Conservation (phyloP, 35 echinoderm and acorn worm genomes). For the Hemicentrotus pulcherrimus region DNA sequence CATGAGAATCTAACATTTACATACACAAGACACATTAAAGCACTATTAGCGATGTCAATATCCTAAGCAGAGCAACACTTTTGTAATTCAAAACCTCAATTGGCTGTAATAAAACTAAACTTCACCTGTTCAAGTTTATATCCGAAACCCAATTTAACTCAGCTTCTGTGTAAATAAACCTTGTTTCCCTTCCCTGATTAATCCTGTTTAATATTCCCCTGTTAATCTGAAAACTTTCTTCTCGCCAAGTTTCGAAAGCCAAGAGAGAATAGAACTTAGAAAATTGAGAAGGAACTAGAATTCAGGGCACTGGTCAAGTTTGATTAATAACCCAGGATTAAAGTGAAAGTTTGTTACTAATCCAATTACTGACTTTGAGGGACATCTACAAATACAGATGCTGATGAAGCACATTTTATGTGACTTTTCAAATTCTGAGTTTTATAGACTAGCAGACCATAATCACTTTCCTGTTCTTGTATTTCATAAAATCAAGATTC, state of each 20-base stretch:
- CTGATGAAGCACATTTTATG: background rate
- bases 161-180: background rate
- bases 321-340: background rate
- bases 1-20: background rate
- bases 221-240: background rate
- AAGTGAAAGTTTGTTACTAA: background rate
- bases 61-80: background rate
- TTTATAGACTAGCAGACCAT: no score
- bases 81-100: background rate
- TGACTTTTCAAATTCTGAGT: background rate
- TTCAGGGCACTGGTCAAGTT: background rate
- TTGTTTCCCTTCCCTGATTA: background rate
- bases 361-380: background rate
- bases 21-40: background rate
- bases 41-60: background rate
- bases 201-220: background rate
- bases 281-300: background rate
- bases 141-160: constrained; percentile 1
- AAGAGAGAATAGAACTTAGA: background rate
- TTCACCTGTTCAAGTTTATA: background rate
- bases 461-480: background rate
- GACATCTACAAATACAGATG: background rate
- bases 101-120: background rate
- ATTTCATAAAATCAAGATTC: background rate
- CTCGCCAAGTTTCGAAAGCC: background rate